Base-by-base conservation (phyloP, 2,797 vertebrate species). In the Erpetoichthys calabaricus region DNA sequence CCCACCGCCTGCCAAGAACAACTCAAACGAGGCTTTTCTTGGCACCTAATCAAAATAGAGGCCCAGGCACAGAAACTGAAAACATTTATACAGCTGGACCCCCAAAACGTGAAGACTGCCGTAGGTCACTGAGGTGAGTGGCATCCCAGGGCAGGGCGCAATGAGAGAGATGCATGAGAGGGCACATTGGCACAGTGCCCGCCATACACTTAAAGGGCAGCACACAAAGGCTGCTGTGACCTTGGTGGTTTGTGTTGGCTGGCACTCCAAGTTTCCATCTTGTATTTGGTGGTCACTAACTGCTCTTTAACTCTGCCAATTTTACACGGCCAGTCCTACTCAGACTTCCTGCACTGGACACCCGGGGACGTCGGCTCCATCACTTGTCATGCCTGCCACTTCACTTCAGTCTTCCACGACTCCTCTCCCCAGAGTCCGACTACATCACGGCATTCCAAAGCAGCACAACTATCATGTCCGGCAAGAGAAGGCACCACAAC, bases 11-110 rank as follows among this genome's bases (percentile, higher is more conserved):
- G 92, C 92, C 94, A 97, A 97, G 87, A 92, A 91, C 89, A 95
- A 96, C 91, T 76, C 59, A 65, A 75, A 81, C 73, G 46, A 75
- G 84, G 91, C 90, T 94, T 92, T 84, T 91, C 83, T 96, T 96
- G 94, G 94, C 91, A 45, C 57, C 0, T 55, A 83, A 90, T 92
- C 92, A 96, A 89, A 88, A 88, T 91, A 83, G 69, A 71, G 80
- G 88, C 86, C 85, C 83, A 91, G 87, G 90, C 89, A 82, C 87
- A 81, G 82, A 89, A 91, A 94, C 89, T 83, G 77, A 95, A 94
- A 97, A 94, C 91, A 94, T 97, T 96, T 92, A 96, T 91, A 96
- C 92, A 97, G 92, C 94, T 96, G 92, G 89, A 85, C 83, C 81
- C 80, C 73, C 76, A 72, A 69, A 84, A 85, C 88, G 79, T 80